Conservation (phyloP, 1,140 invertebrate genomes). For the Cyclina sinensis region DNA sequence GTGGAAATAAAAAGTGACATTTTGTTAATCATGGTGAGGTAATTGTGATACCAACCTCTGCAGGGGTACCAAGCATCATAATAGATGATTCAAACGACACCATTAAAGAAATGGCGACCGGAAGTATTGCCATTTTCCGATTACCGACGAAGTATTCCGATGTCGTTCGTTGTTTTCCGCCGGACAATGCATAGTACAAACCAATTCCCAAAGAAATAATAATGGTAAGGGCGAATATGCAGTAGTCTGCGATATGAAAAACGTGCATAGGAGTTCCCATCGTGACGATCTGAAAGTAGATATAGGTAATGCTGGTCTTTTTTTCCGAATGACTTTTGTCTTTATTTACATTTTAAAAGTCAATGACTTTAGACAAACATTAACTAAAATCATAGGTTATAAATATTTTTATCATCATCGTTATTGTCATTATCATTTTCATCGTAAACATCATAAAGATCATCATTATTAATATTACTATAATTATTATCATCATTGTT, state of each 20-base stretch:
- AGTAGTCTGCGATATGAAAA: constrained; percentile 79
- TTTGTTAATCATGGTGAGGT: no score
- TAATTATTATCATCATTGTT: no score
- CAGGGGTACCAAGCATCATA: constrained; percentile 86
- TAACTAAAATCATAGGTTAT: no score
- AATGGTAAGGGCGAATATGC: constrained; percentile 78
- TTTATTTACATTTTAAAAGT: no score
- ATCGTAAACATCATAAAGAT: no score
- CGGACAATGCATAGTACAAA: constrained; percentile 93
- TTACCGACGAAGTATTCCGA: constrained; percentile 93
- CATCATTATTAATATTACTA: no score
- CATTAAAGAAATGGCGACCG: constrained; percentile 81
- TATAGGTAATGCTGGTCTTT: no score
- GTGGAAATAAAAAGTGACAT: no score
- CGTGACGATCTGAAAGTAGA: neutral
- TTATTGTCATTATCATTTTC: no score
- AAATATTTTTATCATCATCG: no score
- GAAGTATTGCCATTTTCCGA: constrained; percentile 77
- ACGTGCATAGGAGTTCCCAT: constrained; percentile 67
- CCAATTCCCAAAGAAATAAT: constrained; percentile 90
- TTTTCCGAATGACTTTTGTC: no score
- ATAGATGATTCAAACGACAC: constrained; percentile 83
- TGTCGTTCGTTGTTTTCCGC: constrained; percentile 94
- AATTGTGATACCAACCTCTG: constrained; percentile 71
- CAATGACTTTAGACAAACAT: no score